Base-by-base conservation (phyloP, 2,797 vertebrate species). In the Enteromius mattozi region DNA sequence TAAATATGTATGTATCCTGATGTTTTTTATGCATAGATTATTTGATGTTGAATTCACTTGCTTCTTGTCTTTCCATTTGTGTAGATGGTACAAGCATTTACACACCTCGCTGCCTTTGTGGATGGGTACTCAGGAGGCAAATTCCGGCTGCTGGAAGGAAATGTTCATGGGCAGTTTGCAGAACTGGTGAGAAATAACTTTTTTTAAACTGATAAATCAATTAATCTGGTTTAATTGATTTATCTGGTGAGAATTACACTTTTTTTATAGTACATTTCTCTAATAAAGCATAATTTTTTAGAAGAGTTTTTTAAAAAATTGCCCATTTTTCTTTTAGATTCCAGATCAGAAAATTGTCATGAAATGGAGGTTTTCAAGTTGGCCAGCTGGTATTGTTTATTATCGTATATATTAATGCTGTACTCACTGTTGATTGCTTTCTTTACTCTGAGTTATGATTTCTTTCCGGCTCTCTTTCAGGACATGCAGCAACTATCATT, bases 341-440 rank as follows among this genome's bases (percentile, higher is more conserved):
- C 94, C 94, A 0, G 95, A 97, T 81, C 94, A 95, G 88, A 96
- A 94, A 78, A 97, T 99, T 42, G 91, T 93, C 71, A 98, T 98
- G 97, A 97, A 95, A 85, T 99, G 97, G 97, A 96, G 96, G 90
- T 98, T 97, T 94, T 97, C 96, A 88, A 95, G 96, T 8, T 99
- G 98, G 97, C 97, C 97, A 79, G 92, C 93, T 71, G 96, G 97
- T 99, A 92, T 66, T 30, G 63, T 87, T 94, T 89, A 86, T 19
- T 21, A n/a, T 59, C 35, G 4, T 45, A 35, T 82, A 16, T 45
- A 45, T 51, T 21, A 35, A 8, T 75, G 13, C 54, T 24, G 37
- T 30, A 24, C 13, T 35, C 56, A n/a, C 30, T 27, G 35, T 76
- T 14, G 13, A 68, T 27, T 35, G 51, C 61, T 77, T 77, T 13